Base-by-base conservation (phyloP, 2,797 vertebrate species). In the Choloepus didactylus region DNA sequence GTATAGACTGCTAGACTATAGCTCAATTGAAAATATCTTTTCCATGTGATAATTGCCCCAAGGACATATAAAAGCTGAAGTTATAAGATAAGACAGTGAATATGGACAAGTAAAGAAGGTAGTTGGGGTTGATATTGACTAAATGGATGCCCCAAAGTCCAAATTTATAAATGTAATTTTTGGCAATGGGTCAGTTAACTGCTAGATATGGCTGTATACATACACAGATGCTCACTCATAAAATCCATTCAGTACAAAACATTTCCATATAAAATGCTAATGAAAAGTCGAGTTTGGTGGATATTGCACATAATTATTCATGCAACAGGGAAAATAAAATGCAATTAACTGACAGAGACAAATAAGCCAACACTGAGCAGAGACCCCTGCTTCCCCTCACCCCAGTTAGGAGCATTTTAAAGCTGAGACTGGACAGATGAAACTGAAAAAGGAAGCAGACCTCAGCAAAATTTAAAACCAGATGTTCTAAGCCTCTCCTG, bases 311-410 rank as follows among this genome's bases (percentile, higher is more conserved):
- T 44, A 87, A 81, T 82, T 49, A 82, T 90, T 29, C 72, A 59
- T 31, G 67, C 38, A 23, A 23, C 38, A 90, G 85, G 41, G 41
- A 62, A 79, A 70, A 91, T 56, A 56, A 73, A 94, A 92, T 85
- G 12, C 76, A 91, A 76, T 89, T 75, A 80, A 49, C 51, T 15
- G 19, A 11, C 56, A 76, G 81, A 49, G 44, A 69, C 44, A 25
- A 81, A 56, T 7, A 46, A 59, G 46, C 56, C 66, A 19, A 21
- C 18, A 6, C 3, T 5, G 60, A n/a, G 70, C 56, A 31, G 29
- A 86, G 81, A 35, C 23, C 4, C 16, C 31, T 9, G 60, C 15
- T 41, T 81, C 1, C 23, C 2, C 9, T 64, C 6, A n/a, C 76
- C 60, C 51, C 23, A 44, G 14, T 38, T 41, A 14, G 44, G n/a